These are phyloP conservation scores for Drosophila paramelanica DNA, from an alignment of 2,888 invertebrate species.

Conservation along the genomic window DNA sequence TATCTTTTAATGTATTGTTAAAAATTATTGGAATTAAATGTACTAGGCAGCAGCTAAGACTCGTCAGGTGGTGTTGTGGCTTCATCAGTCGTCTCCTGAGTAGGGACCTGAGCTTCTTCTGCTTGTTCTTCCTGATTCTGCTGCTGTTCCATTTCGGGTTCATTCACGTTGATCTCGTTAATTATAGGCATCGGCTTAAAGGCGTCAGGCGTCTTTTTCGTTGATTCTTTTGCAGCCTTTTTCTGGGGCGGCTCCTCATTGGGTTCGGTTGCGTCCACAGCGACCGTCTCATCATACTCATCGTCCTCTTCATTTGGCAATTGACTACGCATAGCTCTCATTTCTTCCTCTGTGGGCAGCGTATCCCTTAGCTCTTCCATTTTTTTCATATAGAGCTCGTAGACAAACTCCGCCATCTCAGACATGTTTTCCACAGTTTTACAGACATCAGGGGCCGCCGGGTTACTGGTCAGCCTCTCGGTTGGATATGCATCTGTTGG, in stretches of 20 bases:
- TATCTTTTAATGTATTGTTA: constrained; percentile 49
- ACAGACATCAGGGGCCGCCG: constrained; percentile 79
- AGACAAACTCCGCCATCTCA: constrained; percentile 97
- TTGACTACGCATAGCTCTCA: constrained; percentile 72
- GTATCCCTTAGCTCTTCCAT: constrained; percentile 87
- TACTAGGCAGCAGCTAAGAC: constrained; percentile 38
- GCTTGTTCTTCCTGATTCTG: not conserved
- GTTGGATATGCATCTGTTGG: constrained; percentile 93
- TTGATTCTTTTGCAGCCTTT: constrained; percentile 39
- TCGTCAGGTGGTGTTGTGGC: constrained; percentile 13
- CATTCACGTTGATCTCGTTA: constrained; percentile 85
- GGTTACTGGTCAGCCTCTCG: constrained; percentile 86
- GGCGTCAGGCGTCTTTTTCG: constrained; percentile 55
- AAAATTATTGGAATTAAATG: constrained; percentile 53
- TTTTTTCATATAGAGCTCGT: constrained; percentile 93
- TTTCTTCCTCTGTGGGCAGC: constrained; percentile 69
- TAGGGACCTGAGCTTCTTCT: not conserved
- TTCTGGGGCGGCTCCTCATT: constrained; percentile 57
- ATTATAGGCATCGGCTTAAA: constrained; percentile 85
- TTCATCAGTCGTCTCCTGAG: constrained; percentile 4
- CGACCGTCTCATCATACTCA: constrained; percentile 10
- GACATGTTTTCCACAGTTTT: constrained; percentile 88
- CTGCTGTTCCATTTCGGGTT: constrained; percentile 46
- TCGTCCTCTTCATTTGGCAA: constrained; percentile 86
- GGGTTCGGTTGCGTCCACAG: constrained; percentile 19